Evolutionary conservation across 2,888 invertebrate species (phyloP).

Genomic region (Agonopterix subpropinquella): DNA sequence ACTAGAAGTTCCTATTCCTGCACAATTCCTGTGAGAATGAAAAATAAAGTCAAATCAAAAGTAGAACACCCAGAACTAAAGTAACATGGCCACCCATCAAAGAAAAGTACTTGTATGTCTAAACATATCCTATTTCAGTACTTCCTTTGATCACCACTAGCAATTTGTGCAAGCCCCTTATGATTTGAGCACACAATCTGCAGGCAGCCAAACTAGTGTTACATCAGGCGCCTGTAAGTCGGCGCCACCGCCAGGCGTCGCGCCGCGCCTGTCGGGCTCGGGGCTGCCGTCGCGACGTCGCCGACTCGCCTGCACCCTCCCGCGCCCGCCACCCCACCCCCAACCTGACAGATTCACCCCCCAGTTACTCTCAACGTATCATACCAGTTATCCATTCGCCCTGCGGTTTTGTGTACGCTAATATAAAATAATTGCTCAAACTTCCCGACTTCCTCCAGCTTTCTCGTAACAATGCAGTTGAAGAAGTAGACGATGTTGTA

Average conservation of each 20-base stretch:
- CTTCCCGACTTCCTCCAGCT: too few species aligned
- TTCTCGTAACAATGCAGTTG: background rate
- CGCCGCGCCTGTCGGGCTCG: slow-evolving; percentile 55
- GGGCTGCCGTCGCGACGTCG: slow-evolving; percentile 72
- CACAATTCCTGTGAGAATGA: too few species aligned
- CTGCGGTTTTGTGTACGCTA: background rate
- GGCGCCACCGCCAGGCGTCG: slow-evolving; percentile 51
- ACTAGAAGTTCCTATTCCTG: too few species aligned
- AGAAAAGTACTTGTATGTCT: background rate
- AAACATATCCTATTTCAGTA: background rate
- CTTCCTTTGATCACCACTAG: background rate
- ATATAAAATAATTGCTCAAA: background rate
- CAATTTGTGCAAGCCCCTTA: background rate
- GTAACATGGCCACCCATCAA: background rate
- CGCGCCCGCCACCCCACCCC: background rate
- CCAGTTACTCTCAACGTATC: background rate
- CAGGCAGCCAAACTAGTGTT: background rate
- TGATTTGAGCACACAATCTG: background rate
- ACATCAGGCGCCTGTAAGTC: slow-evolving; percentile 28
- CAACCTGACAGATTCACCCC: slow-evolving; percentile 9
- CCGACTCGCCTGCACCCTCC: slow-evolving; percentile 14
- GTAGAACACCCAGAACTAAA: background rate
- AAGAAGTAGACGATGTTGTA: slow-evolving; percentile 21
- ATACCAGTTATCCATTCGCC: background rate
- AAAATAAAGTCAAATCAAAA: too few species aligned